These are phyloP conservation scores for Caenorhabditis tropicalis DNA, from an alignment of 1,140 invertebrate genomes.

Conservation along the genomic window DNA sequence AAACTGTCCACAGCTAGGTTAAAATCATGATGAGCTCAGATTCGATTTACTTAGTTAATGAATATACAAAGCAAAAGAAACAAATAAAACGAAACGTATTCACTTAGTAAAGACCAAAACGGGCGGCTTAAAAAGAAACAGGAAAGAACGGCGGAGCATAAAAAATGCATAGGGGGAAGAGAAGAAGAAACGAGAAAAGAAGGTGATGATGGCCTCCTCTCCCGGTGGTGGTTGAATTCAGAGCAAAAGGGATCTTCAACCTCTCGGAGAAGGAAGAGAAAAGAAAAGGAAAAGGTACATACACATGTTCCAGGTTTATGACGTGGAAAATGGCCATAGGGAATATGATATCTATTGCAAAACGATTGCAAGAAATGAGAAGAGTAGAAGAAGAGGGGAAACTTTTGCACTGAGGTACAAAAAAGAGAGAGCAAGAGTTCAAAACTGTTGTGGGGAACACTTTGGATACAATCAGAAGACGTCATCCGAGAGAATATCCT, in stretches of 20 bases:
- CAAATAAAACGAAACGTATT: not conserved
- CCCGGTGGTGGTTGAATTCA: not conserved
- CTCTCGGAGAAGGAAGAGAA: not conserved
- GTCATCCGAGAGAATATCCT: no score
- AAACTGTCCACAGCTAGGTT: no score
- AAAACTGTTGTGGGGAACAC: no score
- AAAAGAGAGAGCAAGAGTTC: not conserved
- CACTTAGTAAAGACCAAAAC: no score
- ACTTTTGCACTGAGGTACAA: not conserved
- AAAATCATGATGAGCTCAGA: no score
- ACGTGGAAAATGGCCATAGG: conserved; percentile 4
- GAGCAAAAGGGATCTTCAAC: not conserved
- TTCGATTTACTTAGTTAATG: no score
- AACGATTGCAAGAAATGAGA: not conserved
- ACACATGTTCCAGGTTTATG: conserved; percentile 22
- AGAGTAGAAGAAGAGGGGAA: not conserved
- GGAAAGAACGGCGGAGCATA: conserved; percentile 29
- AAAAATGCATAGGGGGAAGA: conserved; percentile 18
- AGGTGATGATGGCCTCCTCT: conserved; percentile 5
- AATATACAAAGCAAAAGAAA: not conserved
- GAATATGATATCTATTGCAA: conserved; percentile 40
- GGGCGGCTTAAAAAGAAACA: not conserved
- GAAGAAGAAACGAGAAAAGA: not conserved
- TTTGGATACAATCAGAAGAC: no score
- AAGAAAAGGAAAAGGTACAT: not conserved